Evolutionary conservation across 1,140 invertebrate species (phyloP), one percentile per base, ranked within the genome.

Genomic region (Drosophila repleta): DNA sequence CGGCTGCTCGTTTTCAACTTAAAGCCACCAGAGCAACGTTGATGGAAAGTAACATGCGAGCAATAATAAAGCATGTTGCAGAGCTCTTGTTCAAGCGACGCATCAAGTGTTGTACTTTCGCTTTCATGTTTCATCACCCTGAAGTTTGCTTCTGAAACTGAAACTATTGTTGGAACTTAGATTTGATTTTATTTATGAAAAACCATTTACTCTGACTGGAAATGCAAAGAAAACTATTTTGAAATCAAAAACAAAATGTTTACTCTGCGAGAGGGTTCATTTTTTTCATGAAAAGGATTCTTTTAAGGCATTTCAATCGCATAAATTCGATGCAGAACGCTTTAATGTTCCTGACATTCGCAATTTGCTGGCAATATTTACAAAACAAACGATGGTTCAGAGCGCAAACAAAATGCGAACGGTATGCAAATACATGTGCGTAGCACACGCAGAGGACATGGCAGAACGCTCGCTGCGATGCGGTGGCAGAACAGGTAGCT

Each of bases 381-480:
- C 79, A 71, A 78, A 85, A 85, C 82, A 78, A 88, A 67, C 60
- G 52, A 43, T 67, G 65, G 64, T 41, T 45, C 63, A 65, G 53
- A 84, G 62, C 15, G 74, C 83, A 88, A 82, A 88, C 78, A 82
- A 48, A 75, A 66, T 56, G 37, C 37, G 17, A 21, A 15, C 43
- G 61, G 69, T 55, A 88, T 88, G 83, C 70, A 87, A 87, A 87
- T 78, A 8, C 15, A 67, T 11, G 67, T 41, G 72, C 58, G 72
- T 52, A 69, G 15, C 51, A 51, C 15, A 64, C 46, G 41, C 48
- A 17, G 43, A 53, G 45, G 32, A 60, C 18, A n/a, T 37, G 68
- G 45, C 20, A 32, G 41, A 18, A 55, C 4, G 13, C 10, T 24
- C 13, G n/a, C 41, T 43, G 35, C n/a, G 63, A 17, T 24, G 57